These are phyloP conservation scores for Halcyon malimbica DNA, from an alignment of 2,113 vertebrate genomes.

Conservation along the genomic window DNA sequence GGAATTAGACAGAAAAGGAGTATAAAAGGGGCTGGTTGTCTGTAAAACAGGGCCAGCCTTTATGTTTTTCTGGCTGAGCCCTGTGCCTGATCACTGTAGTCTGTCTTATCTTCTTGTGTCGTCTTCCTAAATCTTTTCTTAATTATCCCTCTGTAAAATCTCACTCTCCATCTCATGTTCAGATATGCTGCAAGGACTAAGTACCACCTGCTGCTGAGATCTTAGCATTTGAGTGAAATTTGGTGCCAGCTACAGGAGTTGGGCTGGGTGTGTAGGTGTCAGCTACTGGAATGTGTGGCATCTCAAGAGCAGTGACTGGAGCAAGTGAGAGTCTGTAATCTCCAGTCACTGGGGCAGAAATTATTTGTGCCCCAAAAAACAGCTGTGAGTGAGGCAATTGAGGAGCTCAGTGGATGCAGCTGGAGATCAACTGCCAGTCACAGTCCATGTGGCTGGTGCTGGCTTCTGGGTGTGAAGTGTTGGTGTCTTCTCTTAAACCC, in stretches of 20 bases:
- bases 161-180: too few species aligned
- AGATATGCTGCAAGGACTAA: not conserved
- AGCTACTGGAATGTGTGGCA: not conserved
- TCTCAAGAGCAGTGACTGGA: not conserved
- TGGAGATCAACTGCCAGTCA: not conserved
- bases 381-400: fast-evolving
- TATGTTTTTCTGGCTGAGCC: not conserved
- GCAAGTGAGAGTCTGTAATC: not conserved
- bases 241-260: not conserved
- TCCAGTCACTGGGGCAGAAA: not conserved
- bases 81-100: not conserved
- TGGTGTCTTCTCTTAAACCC: not conserved
- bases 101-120: not conserved
- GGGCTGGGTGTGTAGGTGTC: not conserved
- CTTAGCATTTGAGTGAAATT: not conserved
- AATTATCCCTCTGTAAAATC: not conserved
- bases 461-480: not conserved
- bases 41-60: not conserved
- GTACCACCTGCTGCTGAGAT: not conserved
- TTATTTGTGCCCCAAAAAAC: not conserved
- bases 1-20: not conserved
- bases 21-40: fast-evolving
- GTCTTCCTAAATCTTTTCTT: not conserved
- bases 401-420: not conserved
- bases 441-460: fast-evolving